Percentiles rank a stretch among this genome's conserved stretches.
phyloP scores from a whole-genome alignment of 2,113 vertebrate species.

The Oophaga pumilio region DNA sequence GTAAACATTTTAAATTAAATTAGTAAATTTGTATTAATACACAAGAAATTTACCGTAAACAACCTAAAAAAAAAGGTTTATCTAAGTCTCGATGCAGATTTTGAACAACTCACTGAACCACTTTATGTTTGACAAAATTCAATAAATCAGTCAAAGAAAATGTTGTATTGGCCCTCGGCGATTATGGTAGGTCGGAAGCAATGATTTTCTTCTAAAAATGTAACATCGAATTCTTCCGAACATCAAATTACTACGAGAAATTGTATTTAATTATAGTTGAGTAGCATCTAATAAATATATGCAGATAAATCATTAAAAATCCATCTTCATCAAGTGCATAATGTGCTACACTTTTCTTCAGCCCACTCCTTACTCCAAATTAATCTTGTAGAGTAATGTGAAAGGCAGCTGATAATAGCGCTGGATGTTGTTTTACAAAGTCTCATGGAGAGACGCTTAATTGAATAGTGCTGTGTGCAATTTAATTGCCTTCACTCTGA shows the following conservation, averaged over 20 bases:
- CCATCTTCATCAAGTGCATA: constrained; percentile 46
- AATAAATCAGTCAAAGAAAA: background rate
- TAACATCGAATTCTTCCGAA: background rate
- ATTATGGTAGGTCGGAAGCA: background rate
- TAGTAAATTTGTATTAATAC: background rate
- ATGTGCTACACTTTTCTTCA: constrained; percentile 21
- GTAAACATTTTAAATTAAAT: too few relatives aligned
- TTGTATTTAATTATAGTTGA: constrained; percentile 14
- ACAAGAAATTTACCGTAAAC: background rate
- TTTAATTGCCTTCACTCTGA: constrained; percentile 33
- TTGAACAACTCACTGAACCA: background rate
- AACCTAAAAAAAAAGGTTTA: background rate
- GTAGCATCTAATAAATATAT: constrained; percentile 6
- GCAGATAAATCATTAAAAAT: constrained; percentile 35
- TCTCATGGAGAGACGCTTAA: constrained; percentile 34
- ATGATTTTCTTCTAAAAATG: background rate
- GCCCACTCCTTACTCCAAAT: constrained; percentile 26
- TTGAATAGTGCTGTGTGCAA: constrained; percentile 48
- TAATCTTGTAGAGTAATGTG: constrained; percentile 42
- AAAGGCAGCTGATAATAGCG: constrained; percentile 12
- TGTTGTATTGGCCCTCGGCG: background rate
- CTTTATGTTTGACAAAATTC: background rate
- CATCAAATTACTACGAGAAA: constrained; percentile 1
- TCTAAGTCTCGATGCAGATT: too few relatives aligned
- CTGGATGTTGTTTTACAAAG: constrained; percentile 11